Evolutionary conservation across 2,113 vertebrate species (phyloP), one percentile per base, ranked within the genome.

Genomic region (Cyprinodon variegatus): DNA sequence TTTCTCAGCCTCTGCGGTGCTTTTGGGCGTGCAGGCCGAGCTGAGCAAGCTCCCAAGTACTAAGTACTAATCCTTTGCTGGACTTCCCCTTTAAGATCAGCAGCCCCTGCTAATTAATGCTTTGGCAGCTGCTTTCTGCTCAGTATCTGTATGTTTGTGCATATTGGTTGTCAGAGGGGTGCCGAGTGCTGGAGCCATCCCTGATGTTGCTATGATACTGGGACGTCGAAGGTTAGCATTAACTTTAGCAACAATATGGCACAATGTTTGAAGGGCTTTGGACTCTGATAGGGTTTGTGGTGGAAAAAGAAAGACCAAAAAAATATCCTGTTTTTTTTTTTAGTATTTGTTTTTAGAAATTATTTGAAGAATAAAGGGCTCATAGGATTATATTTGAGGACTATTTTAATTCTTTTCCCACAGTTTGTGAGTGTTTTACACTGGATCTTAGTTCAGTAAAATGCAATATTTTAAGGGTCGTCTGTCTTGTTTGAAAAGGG

Each of bases 131-230:
- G 73, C 40, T 65, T 68, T 39, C 29, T 62, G 61, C 57, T 76
- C 41, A 11, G 22, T 66, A 3, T 65, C 43, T 76, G 72, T 77
- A 0, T 76, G 65, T 48, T 70, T 67, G 36, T 70, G 60, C 60
- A 48, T 74, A 13, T n/a, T 65, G 15, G 46, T 41, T 70, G 48
- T 63, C 17, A n/a, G 41, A 15, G 72, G 69, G 70, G 75, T 37
- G 43, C 66, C 70, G 61, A 79, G 63, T 82, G 72, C 70, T 82
- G 79, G 61, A 84, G 68, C 78, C 77, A 70, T 86, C 81, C 69
- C 70, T 41, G 68, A 85, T 79, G 85, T 89, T 89, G 87, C 87
- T 89, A 81, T 70, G 87, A 85, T 85, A 88, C 84, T 14, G 15
- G 20, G 60, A 86, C 45, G 40, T 79, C 79, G 64, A 84, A 84